phyloP scores from a whole-genome alignment of 1,140 invertebrate genomes.

The Hyles euphorbiae region DNA sequence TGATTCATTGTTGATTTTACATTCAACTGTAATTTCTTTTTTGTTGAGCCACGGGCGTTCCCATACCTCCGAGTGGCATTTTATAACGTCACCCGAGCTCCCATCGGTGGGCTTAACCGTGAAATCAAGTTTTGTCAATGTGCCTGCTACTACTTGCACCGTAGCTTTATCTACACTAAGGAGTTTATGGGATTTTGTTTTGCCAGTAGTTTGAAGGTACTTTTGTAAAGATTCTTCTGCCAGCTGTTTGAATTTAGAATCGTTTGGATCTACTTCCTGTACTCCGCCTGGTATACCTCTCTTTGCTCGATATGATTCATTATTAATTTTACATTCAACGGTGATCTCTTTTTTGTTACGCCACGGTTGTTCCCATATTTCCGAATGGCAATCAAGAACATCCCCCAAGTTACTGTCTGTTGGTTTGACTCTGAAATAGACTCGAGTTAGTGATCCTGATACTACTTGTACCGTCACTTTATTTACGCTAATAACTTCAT shows the following conservation, averaged over 20 bases:
- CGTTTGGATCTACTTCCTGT: slow-evolving; percentile 25
- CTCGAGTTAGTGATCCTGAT: slow-evolving; percentile 22
- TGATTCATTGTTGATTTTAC: slow-evolving; percentile 4
- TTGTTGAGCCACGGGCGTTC: slow-evolving; percentile 73
- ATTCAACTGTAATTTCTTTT: slow-evolving; percentile 17
- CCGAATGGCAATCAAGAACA: slow-evolving; percentile 30
- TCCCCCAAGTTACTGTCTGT: slow-evolving; percentile 10
- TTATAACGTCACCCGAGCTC: slow-evolving; percentile 19
- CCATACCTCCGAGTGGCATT: slow-evolving; percentile 75
- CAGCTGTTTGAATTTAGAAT: slow-evolving; percentile 23
- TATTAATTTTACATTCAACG: slow-evolving; percentile 24
- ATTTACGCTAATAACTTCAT: slow-evolving; percentile 14
- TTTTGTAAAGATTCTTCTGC: slow-evolving; percentile 35
- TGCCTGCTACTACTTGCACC: slow-evolving; percentile 34
- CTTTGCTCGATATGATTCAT: slow-evolving; percentile 14
- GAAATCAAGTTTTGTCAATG: slow-evolving; percentile 29
- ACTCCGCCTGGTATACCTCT: slow-evolving; percentile 11
- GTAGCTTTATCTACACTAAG: slow-evolving; percentile 30
- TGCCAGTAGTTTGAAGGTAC: slow-evolving; percentile 23
- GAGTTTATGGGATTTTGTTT: slow-evolving; percentile 17
- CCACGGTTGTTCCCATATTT: slow-evolving; percentile 31
- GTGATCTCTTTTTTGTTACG: slow-evolving; percentile 24
- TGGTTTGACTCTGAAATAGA: slow-evolving; percentile 33
- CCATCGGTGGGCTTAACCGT: slow-evolving; percentile 11
- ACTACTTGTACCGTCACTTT: slow-evolving; percentile 25